These are phyloP conservation scores for Heterocephalus glaber DNA, from an alignment of 2,113 vertebrate species.

Conservation along the genomic window DNA sequence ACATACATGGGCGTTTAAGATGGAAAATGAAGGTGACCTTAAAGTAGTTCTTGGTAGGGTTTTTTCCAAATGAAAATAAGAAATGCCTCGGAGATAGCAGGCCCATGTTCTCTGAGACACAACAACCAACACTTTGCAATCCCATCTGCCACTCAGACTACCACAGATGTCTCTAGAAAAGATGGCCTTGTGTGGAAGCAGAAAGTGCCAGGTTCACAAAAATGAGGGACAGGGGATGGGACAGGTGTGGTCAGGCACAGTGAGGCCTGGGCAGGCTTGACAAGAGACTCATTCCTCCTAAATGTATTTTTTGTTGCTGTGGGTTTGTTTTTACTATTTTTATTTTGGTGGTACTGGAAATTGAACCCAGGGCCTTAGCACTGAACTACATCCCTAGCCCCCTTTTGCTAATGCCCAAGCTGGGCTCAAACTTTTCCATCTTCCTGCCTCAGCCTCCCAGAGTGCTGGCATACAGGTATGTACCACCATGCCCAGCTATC, in stretches of 20 bases:
- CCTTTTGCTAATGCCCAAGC: neutral
- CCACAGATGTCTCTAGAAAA: neutral
- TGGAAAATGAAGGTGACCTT: slow-evolving; percentile 41
- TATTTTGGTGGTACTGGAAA: neutral
- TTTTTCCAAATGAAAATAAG: slow-evolving; percentile 26
- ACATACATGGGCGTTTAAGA: neutral
- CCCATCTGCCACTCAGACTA: neutral
- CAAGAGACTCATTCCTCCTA: neutral
- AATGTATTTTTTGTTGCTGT: neutral
- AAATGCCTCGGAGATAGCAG: neutral
- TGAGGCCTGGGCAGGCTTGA: neutral
- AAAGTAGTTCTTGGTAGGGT: neutral
- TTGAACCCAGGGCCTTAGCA: neutral
- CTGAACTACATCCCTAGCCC: neutral
- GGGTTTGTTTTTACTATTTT: neutral
- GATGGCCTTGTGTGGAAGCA: neutral
- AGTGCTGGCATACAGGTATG: neutral
- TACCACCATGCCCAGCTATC: neutral
- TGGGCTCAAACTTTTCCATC: neutral
- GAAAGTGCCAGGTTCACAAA: neutral
- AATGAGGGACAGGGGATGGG: accelerated
- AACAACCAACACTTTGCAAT: neutral
- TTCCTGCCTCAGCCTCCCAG: neutral
- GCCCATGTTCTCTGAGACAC: neutral
- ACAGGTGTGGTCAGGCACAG: neutral